A percentile compares a stretch with the other conserved stretches of the same genome.
Conservation (phyloP, 1,140 invertebrate species). For the Agrypnia vestita region DNA sequence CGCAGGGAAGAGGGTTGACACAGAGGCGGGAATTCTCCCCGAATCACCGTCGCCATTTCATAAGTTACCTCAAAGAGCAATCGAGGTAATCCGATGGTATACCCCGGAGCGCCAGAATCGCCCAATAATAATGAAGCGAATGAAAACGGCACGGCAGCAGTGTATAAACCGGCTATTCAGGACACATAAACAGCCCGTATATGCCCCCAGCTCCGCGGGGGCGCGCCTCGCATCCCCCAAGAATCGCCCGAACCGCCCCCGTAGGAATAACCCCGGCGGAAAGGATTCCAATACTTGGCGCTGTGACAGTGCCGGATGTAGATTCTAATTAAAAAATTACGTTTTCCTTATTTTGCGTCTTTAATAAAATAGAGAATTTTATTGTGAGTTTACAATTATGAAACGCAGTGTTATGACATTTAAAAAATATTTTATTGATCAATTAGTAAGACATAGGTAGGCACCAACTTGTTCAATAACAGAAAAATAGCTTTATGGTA, state of each 20-base stretch:
- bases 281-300: slow-evolving; percentile 24
- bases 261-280: slow-evolving; percentile 7
- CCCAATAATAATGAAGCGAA: slow-evolving; percentile 57
- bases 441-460: too few relatives aligned
- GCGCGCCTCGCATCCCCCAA: slow-evolving; percentile 14
- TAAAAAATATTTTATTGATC: too few relatives aligned
- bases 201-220: slow-evolving; percentile 16
- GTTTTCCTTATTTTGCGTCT: too few relatives aligned
- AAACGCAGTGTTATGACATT: too few relatives aligned
- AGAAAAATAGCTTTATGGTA: too few relatives aligned
- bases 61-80: slow-evolving; percentile 48
- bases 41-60: slow-evolving; percentile 38
- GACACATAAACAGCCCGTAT: slow-evolving; percentile 52
- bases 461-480: too few relatives aligned
- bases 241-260: slow-evolving; percentile 4
- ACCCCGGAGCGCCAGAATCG: slow-evolving; percentile 45
- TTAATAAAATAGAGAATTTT: too few relatives aligned
- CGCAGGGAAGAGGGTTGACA: slow-evolving; percentile 23
- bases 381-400: too few relatives aligned
- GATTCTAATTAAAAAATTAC: too few relatives aligned
- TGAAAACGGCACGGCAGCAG: slow-evolving; percentile 44
- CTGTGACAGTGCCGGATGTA: neutral
- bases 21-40: slow-evolving; percentile 9
- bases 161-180: slow-evolving; percentile 53
- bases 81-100: slow-evolving; percentile 45